Percentiles rank a stretch among this genome's conserved stretches.
phyloP scores from a whole-genome alignment of 2,797 vertebrate species.

The Coregonus ussuriensis region DNA sequence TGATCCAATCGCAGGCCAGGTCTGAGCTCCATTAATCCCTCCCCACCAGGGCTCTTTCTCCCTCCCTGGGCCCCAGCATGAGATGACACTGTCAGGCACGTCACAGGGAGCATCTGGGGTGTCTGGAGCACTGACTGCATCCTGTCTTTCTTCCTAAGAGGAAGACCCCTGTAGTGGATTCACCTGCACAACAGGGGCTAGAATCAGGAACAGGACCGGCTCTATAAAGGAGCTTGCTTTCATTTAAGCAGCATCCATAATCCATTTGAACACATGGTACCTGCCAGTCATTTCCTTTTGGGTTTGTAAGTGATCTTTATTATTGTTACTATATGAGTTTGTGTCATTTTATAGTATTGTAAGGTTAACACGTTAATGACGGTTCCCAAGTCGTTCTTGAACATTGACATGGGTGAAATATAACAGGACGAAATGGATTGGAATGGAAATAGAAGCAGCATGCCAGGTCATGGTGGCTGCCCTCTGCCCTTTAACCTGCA shows the following conservation, averaged over 20 bases:
- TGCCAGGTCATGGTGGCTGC: neutral
- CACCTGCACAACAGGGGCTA: constrained; percentile 19
- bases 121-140: constrained; percentile 8
- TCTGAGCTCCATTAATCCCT: constrained; percentile 31
- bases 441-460: neutral
- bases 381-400: neutral
- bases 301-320: neutral
- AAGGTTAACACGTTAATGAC: neutral
- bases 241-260: constrained; percentile 26
- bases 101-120: constrained; percentile 9
- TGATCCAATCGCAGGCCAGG: constrained; percentile 21
- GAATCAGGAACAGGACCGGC: constrained; percentile 4
- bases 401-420: neutral
- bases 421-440: no score
- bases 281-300: neutral
- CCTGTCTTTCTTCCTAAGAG: constrained; percentile 10
- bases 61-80: neutral
- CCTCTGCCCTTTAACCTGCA: neutral
- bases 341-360: neutral
- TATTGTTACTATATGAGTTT: neutral
- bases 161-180: constrained; percentile 10
- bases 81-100: constrained; percentile 27
- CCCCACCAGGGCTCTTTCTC: neutral
- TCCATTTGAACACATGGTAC: constrained; percentile 31
- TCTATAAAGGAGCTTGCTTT: constrained; percentile 3